Evolutionary conservation across 2,888 invertebrate species (phyloP), one percentile per base, ranked within the genome.

Genomic region (Caenorhabditis panamensis): DNA sequence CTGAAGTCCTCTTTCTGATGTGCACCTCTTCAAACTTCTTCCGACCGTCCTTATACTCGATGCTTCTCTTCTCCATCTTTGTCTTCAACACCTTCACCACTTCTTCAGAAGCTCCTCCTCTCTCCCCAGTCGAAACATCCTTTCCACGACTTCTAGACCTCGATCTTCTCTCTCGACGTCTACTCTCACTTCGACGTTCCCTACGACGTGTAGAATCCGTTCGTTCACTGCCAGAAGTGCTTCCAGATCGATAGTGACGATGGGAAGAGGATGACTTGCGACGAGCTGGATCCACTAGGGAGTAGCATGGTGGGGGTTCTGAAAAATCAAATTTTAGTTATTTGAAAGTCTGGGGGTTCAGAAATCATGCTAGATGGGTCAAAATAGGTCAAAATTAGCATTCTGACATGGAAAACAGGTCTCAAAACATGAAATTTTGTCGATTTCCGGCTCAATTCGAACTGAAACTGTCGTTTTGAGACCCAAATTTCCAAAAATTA

Each of bases 271-370:
- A 41, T 16, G 67, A 58, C 1, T n/a, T 1, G 2, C 58, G 22
- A 49, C 0, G n/a, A n/a, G 31, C 69, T 49, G 71, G 71, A 47
- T 72, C 71, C 6, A 20, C 6, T 5, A 54, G 71, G 16, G 71
- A 63, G 26, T 63, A 72, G 9, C 41, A 28, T 22, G 71, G 71
- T 6, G 71, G 71, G 2, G 71, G 71, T 56, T 72, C 71, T 72
- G 31, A 9, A 31, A 31, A 31, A 9, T 4, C 56, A 3, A 20
- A 3, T 58, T 62, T 26, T 28, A 18, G 26, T 31, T 20, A 9
- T 31, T 16, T 5, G 61, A 13, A 18, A 37, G 8, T 31, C 4
- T 18, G 13, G 3, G 18, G 53, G 24, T n/a, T n/a, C n/a, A n/a
- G n/a, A n/a, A n/a, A n/a, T n/a, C n/a, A n/a, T n/a, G n/a, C n/a